Evolutionary conservation across 1,140 invertebrate species (phyloP), one percentile per base, ranked within the genome.

Genomic region (Saccostrea glomerata): DNA sequence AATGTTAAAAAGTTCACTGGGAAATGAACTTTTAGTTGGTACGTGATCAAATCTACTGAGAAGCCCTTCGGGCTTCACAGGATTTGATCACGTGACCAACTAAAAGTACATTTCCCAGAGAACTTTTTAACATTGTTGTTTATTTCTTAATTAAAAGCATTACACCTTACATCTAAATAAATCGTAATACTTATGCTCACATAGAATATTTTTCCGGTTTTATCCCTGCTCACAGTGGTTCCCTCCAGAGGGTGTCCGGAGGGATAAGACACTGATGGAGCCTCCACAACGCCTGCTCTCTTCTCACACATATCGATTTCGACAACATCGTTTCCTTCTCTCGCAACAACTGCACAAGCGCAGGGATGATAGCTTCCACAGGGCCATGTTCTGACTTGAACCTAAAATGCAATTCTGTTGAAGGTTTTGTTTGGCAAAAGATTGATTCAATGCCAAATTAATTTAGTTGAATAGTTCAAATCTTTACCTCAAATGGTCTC

Each of bases 281-380:
- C 87, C 2, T 70, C 88, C 13, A 90, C 70, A 15, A 70, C 60
- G 20, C 77, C 73, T 30, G 60, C 66, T 5, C 70, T n/a, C n/a
- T 73, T 88, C 7, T 86, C 83, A 77, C 91, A 92, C 36, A 92
- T 87, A 70, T 90, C 88, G 23, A 92, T 54, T 47, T 90, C 58
- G n/a, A 92, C 82, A 6, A 90, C 73, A 84, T 91, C 90, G 83
- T 90, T 89, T 17, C 88, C 90, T 56, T 91, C 87, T 77, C 87
- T 83, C 12, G 89, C 88, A 66, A 89, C 88, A 6, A 91, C 87
- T 15, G 83, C 91, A 63, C 91, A 92, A 20, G 89, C 89, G 63
- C 91, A 92, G 1, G 89, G 86, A 9, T 87, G 0, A 60, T 55
- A 83, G 0, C 86, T 86, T 30, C 86, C 91, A 84, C 91, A 91